phyloP scores from a whole-genome alignment of 30 jellyfish, hydroid and myxozoan species.

The Hydractinia echinata region DNA sequence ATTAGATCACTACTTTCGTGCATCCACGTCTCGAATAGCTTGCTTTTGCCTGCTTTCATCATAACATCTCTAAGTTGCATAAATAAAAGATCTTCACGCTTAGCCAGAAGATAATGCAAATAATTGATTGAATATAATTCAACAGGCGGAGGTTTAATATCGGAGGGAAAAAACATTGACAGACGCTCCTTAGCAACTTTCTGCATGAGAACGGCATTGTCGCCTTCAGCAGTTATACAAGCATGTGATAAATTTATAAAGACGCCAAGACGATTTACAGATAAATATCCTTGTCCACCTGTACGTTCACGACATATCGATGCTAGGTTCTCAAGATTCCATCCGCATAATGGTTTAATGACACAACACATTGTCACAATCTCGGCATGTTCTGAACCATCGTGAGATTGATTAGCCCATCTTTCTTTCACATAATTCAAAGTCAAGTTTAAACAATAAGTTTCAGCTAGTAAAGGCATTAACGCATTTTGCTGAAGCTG shows the following conservation, averaged over 20 bases:
- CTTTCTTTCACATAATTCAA: constrained; percentile 77
- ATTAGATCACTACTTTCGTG: constrained; percentile 75
- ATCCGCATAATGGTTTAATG: constrained; percentile 81
- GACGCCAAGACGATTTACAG: constrained; percentile 77
- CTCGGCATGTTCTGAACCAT: constrained; percentile 79
- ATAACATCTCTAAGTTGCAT: constrained; percentile 60
- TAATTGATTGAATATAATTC: constrained; percentile 45
- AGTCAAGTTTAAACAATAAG: constrained; percentile 66
- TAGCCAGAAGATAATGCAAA: constrained; percentile 64
- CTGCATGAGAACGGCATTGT: constrained; percentile 84
- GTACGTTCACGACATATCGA: constrained; percentile 83
- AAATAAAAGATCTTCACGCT: constrained; percentile 67
- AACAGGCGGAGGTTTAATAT: constrained; percentile 47
- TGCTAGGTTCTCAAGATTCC: constrained; percentile 87
- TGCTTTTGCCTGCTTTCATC: constrained; percentile 62
- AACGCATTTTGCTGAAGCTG: constrained; percentile 87
- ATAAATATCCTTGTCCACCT: constrained; percentile 91
- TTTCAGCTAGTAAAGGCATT: constrained; percentile 77
- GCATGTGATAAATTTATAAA: constrained; percentile 82
- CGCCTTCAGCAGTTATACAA: constrained; percentile 93
- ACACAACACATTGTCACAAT: constrained; percentile 92
- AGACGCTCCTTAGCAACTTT: constrained; percentile 86
- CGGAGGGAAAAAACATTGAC: constrained; percentile 50
- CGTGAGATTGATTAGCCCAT: constrained; percentile 82
- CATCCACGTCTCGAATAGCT: constrained; percentile 82